Evolutionary conservation across 92 coral and sea anemone genomes (phyloP).

Genomic region (Zoanthus sansibaricus): DNA sequence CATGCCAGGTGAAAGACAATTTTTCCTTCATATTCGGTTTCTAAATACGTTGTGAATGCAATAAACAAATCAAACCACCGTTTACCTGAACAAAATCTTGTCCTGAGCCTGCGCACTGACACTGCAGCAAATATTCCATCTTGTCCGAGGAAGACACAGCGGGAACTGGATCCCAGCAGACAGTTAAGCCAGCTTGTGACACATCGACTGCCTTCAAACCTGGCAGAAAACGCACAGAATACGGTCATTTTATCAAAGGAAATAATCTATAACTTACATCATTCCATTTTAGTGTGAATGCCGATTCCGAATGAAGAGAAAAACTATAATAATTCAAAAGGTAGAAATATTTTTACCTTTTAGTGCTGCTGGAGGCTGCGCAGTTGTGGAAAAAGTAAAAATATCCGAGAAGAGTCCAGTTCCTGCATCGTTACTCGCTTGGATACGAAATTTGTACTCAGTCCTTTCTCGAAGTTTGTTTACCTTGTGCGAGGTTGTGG

Average conservation of each 20-base stretch:
- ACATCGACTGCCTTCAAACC: conserved; percentile 71
- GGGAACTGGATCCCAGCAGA: conserved; percentile 87
- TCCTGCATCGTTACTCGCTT: conserved; percentile 95
- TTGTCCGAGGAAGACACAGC: conserved; percentile 71
- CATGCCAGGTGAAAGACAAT: not conserved
- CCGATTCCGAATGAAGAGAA: too few species aligned
- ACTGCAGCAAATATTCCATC: conserved; percentile 81
- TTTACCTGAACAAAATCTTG: conserved; percentile 86
- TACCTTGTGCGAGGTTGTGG: conserved; percentile 94
- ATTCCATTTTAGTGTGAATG: too few species aligned
- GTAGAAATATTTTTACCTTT: conserved; percentile 68
- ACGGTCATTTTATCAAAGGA: not conserved
- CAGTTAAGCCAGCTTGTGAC: conserved; percentile 59
- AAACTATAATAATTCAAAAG: too few species aligned
- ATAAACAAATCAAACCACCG: not conserved
- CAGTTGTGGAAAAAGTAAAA: conserved; percentile 74
- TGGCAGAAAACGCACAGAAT: not conserved
- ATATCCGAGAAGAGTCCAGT: conserved; percentile 89
- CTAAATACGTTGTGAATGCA: not conserved
- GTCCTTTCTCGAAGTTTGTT: conserved; percentile 92
- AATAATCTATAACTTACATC: too few species aligned
- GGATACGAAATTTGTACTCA: conserved; percentile 91
- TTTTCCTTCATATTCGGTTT: not conserved
- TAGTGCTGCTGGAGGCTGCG: conserved; percentile 88
- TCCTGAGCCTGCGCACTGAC: conserved; percentile 77